phyloP scores from a whole-genome alignment of 2,797 vertebrate genomes.

The Prionace glauca region DNA sequence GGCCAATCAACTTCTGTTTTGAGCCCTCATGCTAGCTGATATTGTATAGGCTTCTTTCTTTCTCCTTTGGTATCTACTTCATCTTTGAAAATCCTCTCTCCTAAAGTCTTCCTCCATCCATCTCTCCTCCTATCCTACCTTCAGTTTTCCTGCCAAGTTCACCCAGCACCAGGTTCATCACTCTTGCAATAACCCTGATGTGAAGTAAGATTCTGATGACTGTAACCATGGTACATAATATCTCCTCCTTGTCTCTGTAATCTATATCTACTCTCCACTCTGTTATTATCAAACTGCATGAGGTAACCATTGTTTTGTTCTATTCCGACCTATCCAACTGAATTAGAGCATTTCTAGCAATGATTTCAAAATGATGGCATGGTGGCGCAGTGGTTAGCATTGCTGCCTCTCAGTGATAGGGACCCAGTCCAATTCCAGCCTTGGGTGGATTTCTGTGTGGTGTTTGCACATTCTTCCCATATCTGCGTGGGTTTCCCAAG shows the following conservation, averaged over 20 bases:
- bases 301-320: not conserved
- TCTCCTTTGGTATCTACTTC: not conserved
- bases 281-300: not conserved
- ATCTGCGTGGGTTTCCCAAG: too few relatives aligned
- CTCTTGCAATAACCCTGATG: not conserved
- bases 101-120: not conserved
- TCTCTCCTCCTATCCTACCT: not conserved
- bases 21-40: not conserved
- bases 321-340: not conserved
- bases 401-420: too few relatives aligned
- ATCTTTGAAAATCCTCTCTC: not conserved
- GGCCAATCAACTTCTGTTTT: not conserved
- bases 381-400: too few relatives aligned
- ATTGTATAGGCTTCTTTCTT: not conserved
- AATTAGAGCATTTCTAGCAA: not conserved
- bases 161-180: not conserved
- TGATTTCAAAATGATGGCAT: not conserved
- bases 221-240: not conserved
- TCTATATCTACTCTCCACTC: not conserved
- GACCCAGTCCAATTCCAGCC: too few relatives aligned
- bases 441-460: too few relatives aligned
- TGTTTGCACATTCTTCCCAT: too few relatives aligned
- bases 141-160: not conserved
- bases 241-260: not conserved
- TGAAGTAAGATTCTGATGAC: not conserved